These are phyloP conservation scores for Temnothorax rugatulus DNA, from an alignment of 2,888 invertebrate genomes.

Conservation along the genomic window DNA sequence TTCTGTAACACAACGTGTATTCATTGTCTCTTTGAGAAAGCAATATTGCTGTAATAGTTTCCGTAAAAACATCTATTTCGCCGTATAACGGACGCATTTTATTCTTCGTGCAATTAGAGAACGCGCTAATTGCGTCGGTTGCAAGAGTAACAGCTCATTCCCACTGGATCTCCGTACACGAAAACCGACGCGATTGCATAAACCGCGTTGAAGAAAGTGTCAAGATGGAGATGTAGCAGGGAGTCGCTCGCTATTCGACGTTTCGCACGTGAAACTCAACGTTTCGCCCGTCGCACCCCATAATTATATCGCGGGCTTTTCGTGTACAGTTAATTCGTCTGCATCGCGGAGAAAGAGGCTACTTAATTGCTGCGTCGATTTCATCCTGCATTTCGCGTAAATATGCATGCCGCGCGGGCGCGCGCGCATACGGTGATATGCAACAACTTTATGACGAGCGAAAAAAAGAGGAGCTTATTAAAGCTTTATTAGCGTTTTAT, in stretches of 20 bases:
- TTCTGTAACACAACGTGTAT: not conserved
- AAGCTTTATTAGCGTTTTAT: constrained; percentile 36
- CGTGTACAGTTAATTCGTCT: constrained; percentile 19
- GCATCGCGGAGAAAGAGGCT: constrained; percentile 40
- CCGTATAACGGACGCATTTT: not conserved
- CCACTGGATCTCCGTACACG: constrained; percentile 17
- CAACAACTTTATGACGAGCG: constrained; percentile 43
- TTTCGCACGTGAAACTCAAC: constrained; percentile 46
- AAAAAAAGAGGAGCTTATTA: constrained; percentile 18
- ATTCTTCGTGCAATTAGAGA: constrained; percentile 24
- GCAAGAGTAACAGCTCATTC: constrained; percentile 17
- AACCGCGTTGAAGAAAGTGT: constrained; percentile 41
- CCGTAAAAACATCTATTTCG: not conserved
- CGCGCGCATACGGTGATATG: constrained; percentile 9
- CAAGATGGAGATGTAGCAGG: constrained; percentile 10
- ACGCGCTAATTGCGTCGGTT: constrained; percentile 24
- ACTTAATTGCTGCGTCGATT: constrained; percentile 50
- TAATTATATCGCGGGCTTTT: constrained; percentile 50
- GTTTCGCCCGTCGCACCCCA: constrained; percentile 43
- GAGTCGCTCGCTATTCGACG: constrained; percentile 26
- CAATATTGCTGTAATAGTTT: constrained; percentile 4
- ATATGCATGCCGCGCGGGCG: constrained; percentile 28
- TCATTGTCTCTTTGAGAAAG: not conserved
- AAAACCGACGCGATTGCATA: constrained; percentile 31
- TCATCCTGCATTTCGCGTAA: constrained; percentile 28